A percentile compares a stretch with the other conserved stretches of the same genome.
These are phyloP conservation scores for Phaetusa simplex DNA, from an alignment of 2,113 vertebrate genomes.

Conservation along the genomic window DNA sequence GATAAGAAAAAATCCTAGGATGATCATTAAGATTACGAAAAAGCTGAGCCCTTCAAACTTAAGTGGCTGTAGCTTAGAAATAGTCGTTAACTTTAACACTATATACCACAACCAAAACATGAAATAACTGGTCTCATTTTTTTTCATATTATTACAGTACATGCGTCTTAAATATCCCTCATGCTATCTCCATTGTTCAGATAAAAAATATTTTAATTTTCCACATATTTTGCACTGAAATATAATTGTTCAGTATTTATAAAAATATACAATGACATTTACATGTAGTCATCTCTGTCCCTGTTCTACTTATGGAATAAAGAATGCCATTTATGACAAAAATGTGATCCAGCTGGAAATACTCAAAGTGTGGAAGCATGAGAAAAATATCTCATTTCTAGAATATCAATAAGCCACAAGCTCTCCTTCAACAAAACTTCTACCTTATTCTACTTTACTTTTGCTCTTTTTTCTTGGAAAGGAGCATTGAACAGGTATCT, in stretches of 20 bases:
- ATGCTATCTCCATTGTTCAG: not conserved
- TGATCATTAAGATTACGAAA: not conserved
- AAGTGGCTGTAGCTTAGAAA: not conserved
- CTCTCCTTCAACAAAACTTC: not conserved
- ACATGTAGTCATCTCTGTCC: not conserved
- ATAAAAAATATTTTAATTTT: not conserved
- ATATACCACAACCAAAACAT: not conserved
- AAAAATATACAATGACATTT: not conserved
- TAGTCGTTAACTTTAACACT: not conserved
- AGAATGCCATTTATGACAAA: not conserved
- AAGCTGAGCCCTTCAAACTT: not conserved
- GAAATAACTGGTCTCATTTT: not conserved
- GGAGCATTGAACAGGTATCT: not conserved
- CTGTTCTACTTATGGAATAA: not conserved
- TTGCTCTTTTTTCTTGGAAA: not conserved
- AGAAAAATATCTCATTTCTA: not conserved
- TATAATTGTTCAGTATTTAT: not conserved
- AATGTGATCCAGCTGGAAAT: not conserved
- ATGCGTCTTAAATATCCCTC: not conserved
- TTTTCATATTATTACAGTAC: not conserved
- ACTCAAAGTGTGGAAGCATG: not conserved
- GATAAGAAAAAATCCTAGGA: not conserved
- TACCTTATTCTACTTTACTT: not conserved
- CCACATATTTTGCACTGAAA: not conserved
- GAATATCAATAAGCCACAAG: not conserved